Percentiles rank a stretch among this genome's conserved stretches.
Evolutionary conservation across 2,888 invertebrate genomes (phyloP).

Genomic region (Caenorhabditis doughertyi): DNA sequence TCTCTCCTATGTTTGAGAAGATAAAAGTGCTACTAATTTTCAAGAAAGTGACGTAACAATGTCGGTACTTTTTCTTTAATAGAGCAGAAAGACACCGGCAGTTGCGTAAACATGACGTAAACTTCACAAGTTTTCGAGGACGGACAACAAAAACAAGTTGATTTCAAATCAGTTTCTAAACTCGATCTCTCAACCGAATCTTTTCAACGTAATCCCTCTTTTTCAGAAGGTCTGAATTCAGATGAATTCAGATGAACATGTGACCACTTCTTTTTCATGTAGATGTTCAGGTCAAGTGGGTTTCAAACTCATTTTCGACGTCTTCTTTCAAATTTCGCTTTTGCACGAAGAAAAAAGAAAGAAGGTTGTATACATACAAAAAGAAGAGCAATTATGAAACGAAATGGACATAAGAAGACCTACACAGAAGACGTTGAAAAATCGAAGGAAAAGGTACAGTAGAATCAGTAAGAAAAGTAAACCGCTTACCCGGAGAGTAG

Average conservation of each 20-base stretch:
- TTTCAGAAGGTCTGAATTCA: slow-evolving; percentile 1
- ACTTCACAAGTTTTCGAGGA: background rate
- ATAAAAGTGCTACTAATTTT: slow-evolving; percentile 3
- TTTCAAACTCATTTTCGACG: slow-evolving; percentile 1
- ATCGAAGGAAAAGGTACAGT: slow-evolving; percentile 14
- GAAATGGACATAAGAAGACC: slow-evolving; percentile 29
- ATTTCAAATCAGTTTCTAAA: slow-evolving; percentile 4
- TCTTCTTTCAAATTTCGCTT: background rate
- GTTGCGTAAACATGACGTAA: background rate
- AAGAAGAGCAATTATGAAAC: slow-evolving; percentile 43
- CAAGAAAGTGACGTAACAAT: background rate
- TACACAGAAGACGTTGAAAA: background rate
- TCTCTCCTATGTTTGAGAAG: slow-evolving; percentile 11
- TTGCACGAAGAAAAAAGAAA: background rate
- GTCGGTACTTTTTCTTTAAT: slow-evolving; percentile 3
- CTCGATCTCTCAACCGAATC: slow-evolving; percentile 12
- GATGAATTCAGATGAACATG: background rate
- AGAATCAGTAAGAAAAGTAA: slow-evolving; percentile 46
- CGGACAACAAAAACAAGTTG: background rate
- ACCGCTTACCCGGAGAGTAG: slow-evolving; percentile 55
- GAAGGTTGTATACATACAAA: background rate
- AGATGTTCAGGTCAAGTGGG: slow-evolving; percentile 43
- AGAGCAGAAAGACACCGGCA: background rate
- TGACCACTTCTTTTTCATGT: background rate
- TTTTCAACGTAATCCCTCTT: slow-evolving; percentile 10